Percentiles rank a stretch among this genome's conserved stretches.
Evolutionary conservation across 2,113 vertebrate genomes (phyloP).

Genomic region (Hippolais icterina): DNA sequence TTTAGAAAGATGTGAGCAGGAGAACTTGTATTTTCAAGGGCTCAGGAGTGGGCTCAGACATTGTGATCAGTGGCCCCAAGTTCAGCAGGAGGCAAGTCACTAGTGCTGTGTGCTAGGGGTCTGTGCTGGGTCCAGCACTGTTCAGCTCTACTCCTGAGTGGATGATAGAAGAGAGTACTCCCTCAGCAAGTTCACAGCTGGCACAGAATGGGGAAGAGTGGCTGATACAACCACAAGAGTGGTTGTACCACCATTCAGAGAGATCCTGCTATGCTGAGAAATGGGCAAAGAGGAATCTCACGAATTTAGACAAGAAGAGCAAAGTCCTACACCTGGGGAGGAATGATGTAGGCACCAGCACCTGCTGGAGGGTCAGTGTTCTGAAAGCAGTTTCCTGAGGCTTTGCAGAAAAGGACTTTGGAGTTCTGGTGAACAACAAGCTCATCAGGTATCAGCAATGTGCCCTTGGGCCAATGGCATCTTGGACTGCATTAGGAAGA

Average conservation of each 20-base stretch:
- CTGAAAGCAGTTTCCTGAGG: background rate
- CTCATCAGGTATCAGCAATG: background rate
- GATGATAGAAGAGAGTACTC: background rate
- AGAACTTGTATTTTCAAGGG: background rate
- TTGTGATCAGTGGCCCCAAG: background rate
- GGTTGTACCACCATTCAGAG: background rate
- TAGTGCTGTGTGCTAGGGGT: too few species aligned
- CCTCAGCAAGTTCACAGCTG: background rate
- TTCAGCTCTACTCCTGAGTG: background rate
- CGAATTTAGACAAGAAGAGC: background rate
- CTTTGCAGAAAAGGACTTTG: background rate
- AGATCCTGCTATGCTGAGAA: background rate
- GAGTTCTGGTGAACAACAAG: background rate
- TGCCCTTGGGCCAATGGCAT: background rate
- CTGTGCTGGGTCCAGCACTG: background rate
- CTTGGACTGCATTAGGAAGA: background rate
- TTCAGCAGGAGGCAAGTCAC: background rate
- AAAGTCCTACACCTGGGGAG: background rate
- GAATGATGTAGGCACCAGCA: background rate
- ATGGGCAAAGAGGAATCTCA: background rate
- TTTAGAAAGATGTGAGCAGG: background rate
- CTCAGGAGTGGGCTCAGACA: background rate
- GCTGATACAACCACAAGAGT: background rate
- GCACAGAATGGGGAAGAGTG: background rate
- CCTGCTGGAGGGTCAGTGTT: background rate